Evolutionary conservation across 2,797 vertebrate genomes (phyloP), one percentile per base, ranked within the genome.

Genomic region (Natrix natrix): DNA sequence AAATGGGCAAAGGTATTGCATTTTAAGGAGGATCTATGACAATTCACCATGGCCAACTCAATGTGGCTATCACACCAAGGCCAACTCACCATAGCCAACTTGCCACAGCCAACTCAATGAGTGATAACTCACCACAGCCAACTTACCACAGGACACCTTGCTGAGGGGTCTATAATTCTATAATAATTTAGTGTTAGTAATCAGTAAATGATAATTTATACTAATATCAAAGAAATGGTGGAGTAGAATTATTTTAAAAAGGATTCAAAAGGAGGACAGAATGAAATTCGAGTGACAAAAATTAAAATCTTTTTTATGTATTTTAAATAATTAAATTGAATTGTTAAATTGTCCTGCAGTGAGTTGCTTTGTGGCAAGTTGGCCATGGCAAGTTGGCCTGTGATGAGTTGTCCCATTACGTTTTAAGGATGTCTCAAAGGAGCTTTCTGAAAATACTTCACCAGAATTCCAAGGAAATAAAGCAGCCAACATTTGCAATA

Each of bases 1-100:
- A 92, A 95, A 20, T 93, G 93, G 93, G 8, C 66, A 95, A 93
- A 83, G 13, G 1, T 95, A 2, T 88, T 24, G 52, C 87, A 56
- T 48, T 22, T 8, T 48, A 4, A 37, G 86, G 22, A 54, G 7
- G 66, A 6, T 74, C n/a, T 74, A 17, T 37, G 66, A 37, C 14
- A 32, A 74, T 74, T 74, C n/a, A 32, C 16, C 66, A 32, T 37
- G 16, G 66, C 63, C 12, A 66, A 14, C 61, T 13, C 61, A 66
- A 12, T 12, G 13, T 28, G 13, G 28, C 11, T 11, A 28, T 28
- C 26, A 28, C 20, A 20, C 12, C 63, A 60, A 0, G 22, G 7
- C 59, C 28, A 66, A 13, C 63, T 5, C 28, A n/a, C 2, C n/a
- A 69, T 7, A 6, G 61, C 28, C 63, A 66, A n/a, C 63, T 66